These are phyloP conservation scores for Volucella zonaria DNA, from an alignment of 2,888 invertebrate species.

Conservation along the genomic window DNA sequence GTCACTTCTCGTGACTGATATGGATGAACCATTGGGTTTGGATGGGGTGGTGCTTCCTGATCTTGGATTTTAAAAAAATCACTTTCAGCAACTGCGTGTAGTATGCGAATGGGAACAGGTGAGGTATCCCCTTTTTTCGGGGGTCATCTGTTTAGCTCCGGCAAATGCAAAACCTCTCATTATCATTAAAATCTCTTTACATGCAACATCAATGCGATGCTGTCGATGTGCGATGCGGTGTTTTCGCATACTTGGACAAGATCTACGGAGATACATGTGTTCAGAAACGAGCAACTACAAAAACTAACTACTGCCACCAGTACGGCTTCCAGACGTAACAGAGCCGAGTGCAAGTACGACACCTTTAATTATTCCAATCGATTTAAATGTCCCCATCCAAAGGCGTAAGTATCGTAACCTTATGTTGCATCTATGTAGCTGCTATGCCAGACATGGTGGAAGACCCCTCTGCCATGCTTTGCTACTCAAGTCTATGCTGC, in stretches of 20 bases:
- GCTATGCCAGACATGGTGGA: conserved; percentile 1
- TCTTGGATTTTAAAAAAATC: conserved; percentile 1
- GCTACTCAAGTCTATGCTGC: conserved; percentile 27
- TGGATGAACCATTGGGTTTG: conserved; percentile 31
- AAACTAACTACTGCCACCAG: background rate
- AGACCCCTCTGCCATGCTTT: conserved; percentile 3
- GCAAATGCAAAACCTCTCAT: conserved; percentile 37
- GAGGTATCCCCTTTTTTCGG: conserved; percentile 34
- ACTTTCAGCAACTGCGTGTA: background rate
- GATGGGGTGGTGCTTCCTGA: conserved; percentile 5
- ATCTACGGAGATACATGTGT: conserved; percentile 54
- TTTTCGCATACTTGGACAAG: conserved; percentile 54
- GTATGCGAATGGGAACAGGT: conserved; percentile 30
- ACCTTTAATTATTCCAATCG: conserved; percentile 74
- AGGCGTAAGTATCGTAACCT: conserved; percentile 64
- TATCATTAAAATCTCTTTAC: conserved; percentile 60
- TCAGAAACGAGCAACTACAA: conserved; percentile 51
- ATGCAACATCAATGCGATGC: conserved; percentile 52
- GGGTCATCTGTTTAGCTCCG: conserved; percentile 43
- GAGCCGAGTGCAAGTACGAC: conserved; percentile 69
- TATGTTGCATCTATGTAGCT: conserved; percentile 14
- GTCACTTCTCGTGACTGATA: conserved; percentile 43
- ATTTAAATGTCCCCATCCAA: conserved; percentile 70
- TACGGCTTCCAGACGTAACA: conserved; percentile 13
- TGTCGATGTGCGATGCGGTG: conserved; percentile 57